phyloP scores from a whole-genome alignment of 2,888 invertebrate species.

The Mantis religiosa region DNA sequence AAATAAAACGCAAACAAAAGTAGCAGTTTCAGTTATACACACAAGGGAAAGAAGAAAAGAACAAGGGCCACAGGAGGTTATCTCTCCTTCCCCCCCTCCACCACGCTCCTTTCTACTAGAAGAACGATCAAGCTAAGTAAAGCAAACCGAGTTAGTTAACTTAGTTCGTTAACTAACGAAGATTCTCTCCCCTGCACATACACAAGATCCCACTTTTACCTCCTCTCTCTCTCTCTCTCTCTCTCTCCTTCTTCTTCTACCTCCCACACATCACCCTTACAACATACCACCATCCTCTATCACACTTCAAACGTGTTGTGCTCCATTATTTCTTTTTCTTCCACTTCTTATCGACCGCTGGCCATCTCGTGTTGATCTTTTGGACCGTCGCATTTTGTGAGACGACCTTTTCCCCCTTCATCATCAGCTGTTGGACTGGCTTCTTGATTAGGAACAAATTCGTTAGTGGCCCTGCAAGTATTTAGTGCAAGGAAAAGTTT shows the following conservation, averaged over 20 bases:
- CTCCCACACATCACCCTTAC: neutral
- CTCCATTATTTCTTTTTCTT: neutral
- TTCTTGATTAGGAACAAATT: neutral
- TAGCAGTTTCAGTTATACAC: neutral
- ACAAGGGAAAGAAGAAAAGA: neutral
- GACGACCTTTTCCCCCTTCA: neutral
- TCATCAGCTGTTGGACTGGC: neutral
- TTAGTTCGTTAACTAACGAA: constrained; percentile 4
- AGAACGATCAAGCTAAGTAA: neutral
- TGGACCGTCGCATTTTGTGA: neutral
- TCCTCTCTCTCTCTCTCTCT: neutral
- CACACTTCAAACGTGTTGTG: neutral
- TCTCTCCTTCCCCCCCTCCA: neutral
- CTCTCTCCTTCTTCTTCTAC: neutral
- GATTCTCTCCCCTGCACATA: neutral
- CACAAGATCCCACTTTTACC: neutral
- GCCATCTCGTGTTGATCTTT: constrained; percentile 4
- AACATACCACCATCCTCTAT: neutral
- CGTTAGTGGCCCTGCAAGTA: neutral
- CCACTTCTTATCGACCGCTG: neutral
- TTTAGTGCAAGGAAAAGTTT: neutral
- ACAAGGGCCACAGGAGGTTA: neutral
- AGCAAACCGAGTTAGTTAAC: neutral
- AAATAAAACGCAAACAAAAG: neutral
- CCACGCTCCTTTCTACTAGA: neutral